Evolutionary conservation across 2,797 vertebrate genomes (phyloP).

Genomic region (Fringilla coelebs): DNA sequence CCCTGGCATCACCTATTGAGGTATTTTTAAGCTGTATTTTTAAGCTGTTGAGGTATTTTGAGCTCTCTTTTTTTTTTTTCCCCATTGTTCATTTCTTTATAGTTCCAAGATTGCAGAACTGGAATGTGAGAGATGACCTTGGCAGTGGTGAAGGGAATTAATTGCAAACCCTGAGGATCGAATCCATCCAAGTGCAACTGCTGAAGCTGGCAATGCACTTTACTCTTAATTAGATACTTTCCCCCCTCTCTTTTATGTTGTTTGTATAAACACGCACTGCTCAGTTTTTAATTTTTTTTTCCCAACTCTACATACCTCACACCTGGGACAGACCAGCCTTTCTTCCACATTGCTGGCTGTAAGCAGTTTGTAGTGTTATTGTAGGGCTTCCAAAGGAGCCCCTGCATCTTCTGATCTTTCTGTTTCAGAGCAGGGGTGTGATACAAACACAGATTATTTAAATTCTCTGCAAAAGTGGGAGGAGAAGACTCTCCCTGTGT

Average conservation of each 20-base stretch:
- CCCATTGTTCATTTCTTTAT: neutral
- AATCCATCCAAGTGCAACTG: neutral
- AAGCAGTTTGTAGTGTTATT: slow-evolving; percentile 17
- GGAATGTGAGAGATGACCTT: neutral
- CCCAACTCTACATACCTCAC: neutral
- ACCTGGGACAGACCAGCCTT: slow-evolving; percentile 6
- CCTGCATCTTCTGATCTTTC: neutral
- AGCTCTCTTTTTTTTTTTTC: neutral
- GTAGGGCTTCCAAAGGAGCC: neutral
- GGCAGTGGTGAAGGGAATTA: neutral
- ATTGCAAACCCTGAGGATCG: neutral
- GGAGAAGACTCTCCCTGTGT: neutral
- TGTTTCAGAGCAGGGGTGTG: neutral
- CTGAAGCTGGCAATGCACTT: neutral
- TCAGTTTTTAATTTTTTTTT: neutral
- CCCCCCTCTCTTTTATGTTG: neutral
- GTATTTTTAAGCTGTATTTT: neutral
- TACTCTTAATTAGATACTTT: neutral
- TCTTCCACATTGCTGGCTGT: neutral
- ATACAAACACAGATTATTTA: neutral
- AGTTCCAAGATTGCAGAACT: neutral
- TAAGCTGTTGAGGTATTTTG: neutral
- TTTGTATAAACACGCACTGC: slow-evolving; percentile 16
- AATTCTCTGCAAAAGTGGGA: neutral
- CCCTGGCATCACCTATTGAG: neutral